Base-by-base conservation (phyloP, 2,797 vertebrate genomes). In the Alectoris magna region DNA sequence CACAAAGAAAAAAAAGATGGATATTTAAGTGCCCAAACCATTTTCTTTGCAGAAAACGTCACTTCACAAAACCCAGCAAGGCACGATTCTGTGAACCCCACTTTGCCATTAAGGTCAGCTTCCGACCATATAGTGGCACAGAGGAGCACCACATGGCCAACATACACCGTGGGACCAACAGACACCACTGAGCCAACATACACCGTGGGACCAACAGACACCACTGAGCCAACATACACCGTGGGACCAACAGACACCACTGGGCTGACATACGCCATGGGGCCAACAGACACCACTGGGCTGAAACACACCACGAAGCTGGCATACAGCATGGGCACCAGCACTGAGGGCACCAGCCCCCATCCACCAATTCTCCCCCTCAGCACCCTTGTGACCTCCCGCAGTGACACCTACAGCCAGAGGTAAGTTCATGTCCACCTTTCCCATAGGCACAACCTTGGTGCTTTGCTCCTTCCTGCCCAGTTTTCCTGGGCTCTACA, bases 251-350 rank as follows among this genome's bases (percentile, higher is more conserved):
- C 48, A 51, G 14, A 51, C 17, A 9, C 2, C 64, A 21, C 14
- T 41, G 39, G 39, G 39, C 39, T 41, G 10, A 41, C 11, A 11
- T 41, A 41, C 39, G 11, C 39, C 13, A 12, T 41, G 2, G 59
- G 6, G 3, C 9, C 7, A 38, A 14, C 2, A 3, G 4, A 60
- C 19, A 8, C 2, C 63, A 21, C 24, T 1, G 71, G 6, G 3
- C 11, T 7, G 39, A 18, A 1, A 4, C 5, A 49, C 3, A 0
- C 1, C 0, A 3, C 0, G 9, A 31, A 7, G 53, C 2, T 55
- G 53, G 16, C 53, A 55, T 29, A 18, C 27, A 18, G 10, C 53
- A 55, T 7, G 10, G 51, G 27, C n/a, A 48, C 43, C 43, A 44
- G 17, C 43, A 48, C 34, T 6, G 2, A 2, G 38, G n/a, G 10